Percentiles rank a stretch among this genome's conserved stretches.
Conservation (phyloP, 1,140 invertebrate species). For the Pseudomyrmex dendroicus region DNA sequence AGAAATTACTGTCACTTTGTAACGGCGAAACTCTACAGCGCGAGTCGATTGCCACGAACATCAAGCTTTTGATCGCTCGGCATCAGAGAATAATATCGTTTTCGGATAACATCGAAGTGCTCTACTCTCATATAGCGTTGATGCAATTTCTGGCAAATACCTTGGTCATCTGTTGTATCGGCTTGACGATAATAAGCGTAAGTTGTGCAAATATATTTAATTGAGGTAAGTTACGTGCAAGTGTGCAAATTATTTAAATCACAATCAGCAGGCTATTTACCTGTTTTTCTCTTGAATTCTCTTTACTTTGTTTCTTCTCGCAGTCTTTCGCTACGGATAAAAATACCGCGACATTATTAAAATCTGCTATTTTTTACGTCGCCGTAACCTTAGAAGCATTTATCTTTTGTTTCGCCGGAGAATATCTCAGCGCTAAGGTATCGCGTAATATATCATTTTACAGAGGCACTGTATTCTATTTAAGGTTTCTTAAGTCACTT, state of each 20-base stretch:
- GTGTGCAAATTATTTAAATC: neutral
- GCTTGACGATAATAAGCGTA: slow-evolving; percentile 55
- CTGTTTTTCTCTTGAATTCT: neutral
- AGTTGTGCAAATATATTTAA: slow-evolving; percentile 13
- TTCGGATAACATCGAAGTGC: slow-evolving; percentile 53
- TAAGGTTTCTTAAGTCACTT: neutral
- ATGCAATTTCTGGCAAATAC: slow-evolving; percentile 62
- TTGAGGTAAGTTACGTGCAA: too few species aligned
- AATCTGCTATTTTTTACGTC: slow-evolving; percentile 52
- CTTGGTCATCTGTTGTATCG: slow-evolving; percentile 52
- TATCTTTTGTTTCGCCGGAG: slow-evolving; percentile 63
- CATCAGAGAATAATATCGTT: slow-evolving; percentile 58
- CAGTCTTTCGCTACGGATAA: neutral
- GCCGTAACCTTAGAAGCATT: slow-evolving; percentile 59
- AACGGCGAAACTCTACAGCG: neutral
- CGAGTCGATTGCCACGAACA: neutral
- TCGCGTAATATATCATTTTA: slow-evolving; percentile 13
- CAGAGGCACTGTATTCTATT: slow-evolving; percentile 3
- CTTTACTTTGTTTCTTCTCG: neutral
- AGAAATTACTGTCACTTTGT: neutral
- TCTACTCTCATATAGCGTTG: slow-evolving; percentile 60
- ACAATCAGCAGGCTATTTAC: neutral
- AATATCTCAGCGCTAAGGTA: slow-evolving; percentile 64
- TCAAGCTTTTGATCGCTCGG: slow-evolving; percentile 23
- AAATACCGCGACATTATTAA: neutral